Base-by-base conservation (phyloP, 2,888 invertebrate genomes). In the Fabriciana adippe region DNA sequence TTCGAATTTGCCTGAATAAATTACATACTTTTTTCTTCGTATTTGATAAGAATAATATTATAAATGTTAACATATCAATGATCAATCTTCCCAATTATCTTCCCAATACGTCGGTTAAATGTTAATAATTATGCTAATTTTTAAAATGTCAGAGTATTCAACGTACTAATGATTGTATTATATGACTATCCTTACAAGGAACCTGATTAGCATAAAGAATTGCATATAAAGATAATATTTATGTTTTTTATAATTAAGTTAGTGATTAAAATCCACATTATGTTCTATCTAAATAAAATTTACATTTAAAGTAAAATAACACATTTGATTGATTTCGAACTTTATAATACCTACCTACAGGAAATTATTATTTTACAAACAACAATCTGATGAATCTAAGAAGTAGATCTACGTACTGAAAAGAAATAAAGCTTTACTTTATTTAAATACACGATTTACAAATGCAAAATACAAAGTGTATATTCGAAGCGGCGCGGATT, bases 401-500 rank as follows among this genome's bases (percentile, higher is more conserved):
- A 60, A 5, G 15, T 31, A 60, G 31, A 26, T 26, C 13, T n/a
- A 50, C 16, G 48, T 5, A 41, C 35, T 50, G 31, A 48, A 48
- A 67, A 62, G 16, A 57, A 60, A 35, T 62, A 54, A 53, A 54
- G 1, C 47, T 21, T 21, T 51, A 77, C 73, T 74, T 72, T 77
- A 74, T 80, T 75, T 66, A 72, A 67, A 69, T 64, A 56, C 69
- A 59, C 67, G 64, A 72, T 72, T 72, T 69, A 70, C 67, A 67
- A 69, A 69, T 69, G 67, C 59, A 53, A 67, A 69, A 69, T 69
- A 72, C 70, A 72, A 60, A 69, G 65, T 70, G 64, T 72, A 72
- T 70, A 69, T 72, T 77, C 73, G 78, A 74, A 71, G 74, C 73
- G 71, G 73, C 70, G 74, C 73, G 74, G 76, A 74, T 76, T 77